phyloP scores from a whole-genome alignment of 1,140 invertebrate species.

The Orchestia grillus region DNA sequence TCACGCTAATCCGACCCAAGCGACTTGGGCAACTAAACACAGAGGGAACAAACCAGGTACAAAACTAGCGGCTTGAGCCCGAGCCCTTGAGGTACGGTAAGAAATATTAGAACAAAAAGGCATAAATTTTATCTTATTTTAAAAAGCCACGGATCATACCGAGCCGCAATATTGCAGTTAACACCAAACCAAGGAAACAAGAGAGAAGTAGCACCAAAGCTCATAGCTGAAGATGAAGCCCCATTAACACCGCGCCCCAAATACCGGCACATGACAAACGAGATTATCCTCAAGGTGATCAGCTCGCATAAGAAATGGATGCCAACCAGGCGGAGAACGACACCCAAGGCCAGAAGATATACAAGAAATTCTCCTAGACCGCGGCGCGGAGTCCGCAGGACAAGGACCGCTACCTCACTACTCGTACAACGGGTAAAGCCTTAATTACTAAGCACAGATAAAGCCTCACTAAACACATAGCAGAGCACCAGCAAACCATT shows the following conservation, averaged over 20 bases:
- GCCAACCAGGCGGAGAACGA: not conserved
- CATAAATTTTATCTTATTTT: not conserved
- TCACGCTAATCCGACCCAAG: not conserved
- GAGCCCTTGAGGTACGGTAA: too few relatives aligned
- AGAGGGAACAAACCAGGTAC: not conserved
- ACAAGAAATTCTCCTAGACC: not conserved
- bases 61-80: not conserved
- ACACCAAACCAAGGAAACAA: not conserved
- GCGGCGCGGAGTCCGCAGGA: not conserved
- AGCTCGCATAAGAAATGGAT: not conserved
- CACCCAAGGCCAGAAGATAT: not conserved
- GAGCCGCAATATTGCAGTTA: not conserved
- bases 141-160: not conserved
- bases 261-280: not conserved
- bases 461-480: slow-evolving; percentile 49
- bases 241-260: not conserved
- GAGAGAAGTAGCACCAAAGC: not conserved
- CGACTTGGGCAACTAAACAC: not conserved
- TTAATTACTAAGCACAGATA: slow-evolving; percentile 40
- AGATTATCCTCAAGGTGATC: not conserved
- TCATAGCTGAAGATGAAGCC: not conserved
- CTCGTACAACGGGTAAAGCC: slow-evolving; percentile 22
- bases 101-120: too few relatives aligned
- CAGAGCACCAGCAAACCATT: slow-evolving; percentile 47
- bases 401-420: not conserved